Evolutionary conservation across 2,113 vertebrate species (phyloP).

Genomic region (Laterallus jamaicensis): DNA sequence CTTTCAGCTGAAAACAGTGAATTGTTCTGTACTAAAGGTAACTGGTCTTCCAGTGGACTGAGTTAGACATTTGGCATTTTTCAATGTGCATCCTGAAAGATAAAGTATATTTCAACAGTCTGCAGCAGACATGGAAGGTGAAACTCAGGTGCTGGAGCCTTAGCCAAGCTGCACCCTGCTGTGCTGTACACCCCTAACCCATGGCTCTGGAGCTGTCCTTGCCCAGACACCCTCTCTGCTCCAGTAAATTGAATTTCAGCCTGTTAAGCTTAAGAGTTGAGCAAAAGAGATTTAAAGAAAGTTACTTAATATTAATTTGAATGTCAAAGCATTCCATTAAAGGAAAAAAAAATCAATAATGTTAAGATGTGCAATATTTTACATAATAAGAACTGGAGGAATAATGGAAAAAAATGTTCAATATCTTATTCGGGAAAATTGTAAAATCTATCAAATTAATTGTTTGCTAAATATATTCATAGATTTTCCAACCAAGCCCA

Average conservation of each 20-base stretch:
- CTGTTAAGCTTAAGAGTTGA: not conserved
- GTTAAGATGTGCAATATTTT: constrained; percentile 3
- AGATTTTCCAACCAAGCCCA: not conserved
- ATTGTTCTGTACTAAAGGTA: not conserved
- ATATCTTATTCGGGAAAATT: not conserved
- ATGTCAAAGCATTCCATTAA: not conserved
- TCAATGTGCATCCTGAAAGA: not conserved
- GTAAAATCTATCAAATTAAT: not conserved
- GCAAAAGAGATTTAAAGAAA: not conserved
- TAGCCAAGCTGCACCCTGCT: not conserved
- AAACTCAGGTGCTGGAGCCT: not conserved
- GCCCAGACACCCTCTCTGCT: not conserved
- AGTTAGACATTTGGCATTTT: not conserved
- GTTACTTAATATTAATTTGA: constrained; percentile 24
- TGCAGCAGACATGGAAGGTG: not conserved
- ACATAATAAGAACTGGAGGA: not conserved
- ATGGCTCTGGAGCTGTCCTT: not conserved
- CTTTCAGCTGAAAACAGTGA: not conserved
- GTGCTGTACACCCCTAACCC: accelerated
- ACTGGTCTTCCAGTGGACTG: not conserved
- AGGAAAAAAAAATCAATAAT: not conserved
- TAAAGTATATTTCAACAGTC: not conserved
- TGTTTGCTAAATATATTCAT: not conserved
- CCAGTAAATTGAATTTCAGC: constrained; percentile 1
- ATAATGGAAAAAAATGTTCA: not conserved